Conservation (phyloP, 37 sponge, comb jelly and placozoan genomes). For the Chondrosia reniformis region DNA sequence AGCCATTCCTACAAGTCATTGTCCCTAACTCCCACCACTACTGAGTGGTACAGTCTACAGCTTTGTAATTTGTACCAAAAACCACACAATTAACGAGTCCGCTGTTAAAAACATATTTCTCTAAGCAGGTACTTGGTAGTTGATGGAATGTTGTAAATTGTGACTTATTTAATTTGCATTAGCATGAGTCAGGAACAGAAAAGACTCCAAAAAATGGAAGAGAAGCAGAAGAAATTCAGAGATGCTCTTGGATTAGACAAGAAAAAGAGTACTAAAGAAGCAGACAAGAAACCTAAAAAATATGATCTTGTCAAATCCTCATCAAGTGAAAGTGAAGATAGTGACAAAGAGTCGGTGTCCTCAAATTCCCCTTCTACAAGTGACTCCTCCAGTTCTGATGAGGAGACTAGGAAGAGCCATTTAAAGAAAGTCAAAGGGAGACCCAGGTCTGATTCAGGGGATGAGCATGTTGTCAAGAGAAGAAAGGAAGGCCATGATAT, state of each 20-base stretch:
- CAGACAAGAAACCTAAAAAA: background rate
- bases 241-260: background rate
- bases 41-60: no score
- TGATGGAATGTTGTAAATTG: no score
- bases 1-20: no score
- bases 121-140: no score
- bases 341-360: background rate
- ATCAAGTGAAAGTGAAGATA: background rate
- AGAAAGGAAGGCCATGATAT: background rate
- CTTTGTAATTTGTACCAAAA: no score
- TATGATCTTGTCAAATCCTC: background rate
- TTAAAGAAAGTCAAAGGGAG: background rate
- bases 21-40: no score
- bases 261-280: background rate
- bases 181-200: background rate
- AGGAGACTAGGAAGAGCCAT: background rate
- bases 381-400: background rate
- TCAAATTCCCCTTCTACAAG: background rate
- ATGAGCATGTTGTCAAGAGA: background rate
- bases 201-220: background rate
- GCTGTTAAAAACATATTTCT: no score
- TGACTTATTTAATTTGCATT: no score
- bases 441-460: background rate
- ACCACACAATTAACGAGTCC: no score
- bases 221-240: constrained; percentile 15